These are phyloP conservation scores for Strix aluco DNA, from an alignment of 2,113 vertebrate species.

Conservation along the genomic window DNA sequence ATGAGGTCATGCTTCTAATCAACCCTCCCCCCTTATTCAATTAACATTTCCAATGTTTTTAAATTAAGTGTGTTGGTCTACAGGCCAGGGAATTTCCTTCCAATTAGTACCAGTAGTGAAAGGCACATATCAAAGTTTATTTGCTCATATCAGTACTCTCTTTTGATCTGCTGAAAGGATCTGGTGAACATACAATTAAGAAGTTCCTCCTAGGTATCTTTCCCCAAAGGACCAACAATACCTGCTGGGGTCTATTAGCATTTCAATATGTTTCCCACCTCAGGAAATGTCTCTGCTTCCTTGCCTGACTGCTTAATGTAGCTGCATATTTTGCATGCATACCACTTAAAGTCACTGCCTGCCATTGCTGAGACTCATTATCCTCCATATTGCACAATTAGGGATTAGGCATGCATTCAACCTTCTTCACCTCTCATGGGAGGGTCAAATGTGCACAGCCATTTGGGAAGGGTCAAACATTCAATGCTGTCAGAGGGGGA, in stretches of 20 bases:
- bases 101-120: constrained; percentile 56
- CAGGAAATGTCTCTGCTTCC: constrained; percentile 55
- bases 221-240: constrained; percentile 41
- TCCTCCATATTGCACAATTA: background rate
- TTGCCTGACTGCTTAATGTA: constrained; percentile 18
- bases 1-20: constrained; percentile 47
- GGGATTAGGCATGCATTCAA: background rate
- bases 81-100: constrained; percentile 47
- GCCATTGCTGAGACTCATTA: background rate
- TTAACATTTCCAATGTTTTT: constrained; percentile 58
- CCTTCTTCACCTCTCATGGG: background rate
- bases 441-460: background rate
- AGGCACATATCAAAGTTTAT: constrained; percentile 65
- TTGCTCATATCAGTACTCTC: constrained; percentile 32
- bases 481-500: background rate
- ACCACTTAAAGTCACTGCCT: background rate
- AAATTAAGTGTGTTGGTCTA: constrained; percentile 31
- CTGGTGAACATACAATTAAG: constrained; percentile 61
- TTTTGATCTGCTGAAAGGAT: constrained; percentile 64
- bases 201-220: constrained; percentile 55
- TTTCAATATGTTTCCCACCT: constrained; percentile 60
- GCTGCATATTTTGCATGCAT: constrained; percentile 22
- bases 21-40: constrained; percentile 42
- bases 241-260: constrained; percentile 54
- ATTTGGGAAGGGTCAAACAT: constrained; percentile 25